Evolutionary conservation across 2,888 invertebrate genomes (phyloP), one percentile per base, ranked within the genome.

Genomic region (Campoplex nolae): DNA sequence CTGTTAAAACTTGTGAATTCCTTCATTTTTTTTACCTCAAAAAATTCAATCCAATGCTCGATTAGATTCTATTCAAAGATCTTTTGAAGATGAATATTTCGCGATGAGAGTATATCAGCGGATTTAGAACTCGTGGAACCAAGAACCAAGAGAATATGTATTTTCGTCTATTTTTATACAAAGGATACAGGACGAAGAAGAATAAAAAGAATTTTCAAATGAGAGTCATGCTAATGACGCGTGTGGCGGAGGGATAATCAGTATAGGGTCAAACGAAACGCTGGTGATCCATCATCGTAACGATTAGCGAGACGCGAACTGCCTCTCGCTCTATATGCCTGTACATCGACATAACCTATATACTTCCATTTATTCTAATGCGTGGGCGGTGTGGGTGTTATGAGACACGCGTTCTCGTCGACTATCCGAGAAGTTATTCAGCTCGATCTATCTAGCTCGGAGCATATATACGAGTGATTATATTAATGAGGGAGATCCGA

Each of bases 351-450:
- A 38, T 35, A 67, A 35, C 45, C 48, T n/a, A 48, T 56, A 48
- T 51, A 38, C 90, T 32, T 74, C 88, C 77, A 89, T 89, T 91
- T 88, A 89, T 89, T 88, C 78, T 71, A 78, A 54, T 71, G 85
- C 90, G 92, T 92, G 89, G 93, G 90, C 89, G 92, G 91, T 90
- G 92, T 92, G 91, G 93, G 92, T 92, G 92, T 62, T 90, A 79
- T 68, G 88, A 88, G 83, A 82, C n/a, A 56, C 84, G 74, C 85
- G 85, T 90, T 88, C 84, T 83, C 75, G 75, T 82, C 76, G 76
- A 80, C 67, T 81, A 42, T 32, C 71, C 68, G 32, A 42, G 18
- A 56, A 79, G 81, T 84, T 81, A 81, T 87, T 84, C 77, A 62
- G 77, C 77, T 86, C 62, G 76, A 23, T 42, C 54, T 77, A 42